Evolutionary conservation across 2,888 invertebrate genomes (phyloP).

Genomic region (Eledona agricola): DNA sequence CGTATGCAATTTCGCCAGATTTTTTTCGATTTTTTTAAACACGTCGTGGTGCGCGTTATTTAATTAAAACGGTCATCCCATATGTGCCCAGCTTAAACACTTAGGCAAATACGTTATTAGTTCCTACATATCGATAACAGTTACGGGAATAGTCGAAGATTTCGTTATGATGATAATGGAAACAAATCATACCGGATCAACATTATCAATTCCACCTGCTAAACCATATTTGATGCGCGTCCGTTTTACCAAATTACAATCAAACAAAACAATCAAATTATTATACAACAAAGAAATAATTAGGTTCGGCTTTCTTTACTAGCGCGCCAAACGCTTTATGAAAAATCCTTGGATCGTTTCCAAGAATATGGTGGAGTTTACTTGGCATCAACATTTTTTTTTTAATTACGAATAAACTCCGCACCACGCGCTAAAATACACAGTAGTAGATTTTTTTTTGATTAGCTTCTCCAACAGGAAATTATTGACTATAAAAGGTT

Average conservation of each 20-base stretch:
- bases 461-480: conserved; percentile 32
- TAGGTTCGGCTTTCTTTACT: conserved; percentile 19
- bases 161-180: conserved; percentile 1
- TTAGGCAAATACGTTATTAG: conserved; percentile 22
- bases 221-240: conserved; percentile 1
- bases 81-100: conserved; percentile 22
- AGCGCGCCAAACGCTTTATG: conserved; percentile 26
- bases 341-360: conserved; percentile 28
- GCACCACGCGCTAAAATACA: conserved; percentile 17
- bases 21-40: no score
- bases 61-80: conserved; percentile 28
- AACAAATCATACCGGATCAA: conserved; percentile 3
- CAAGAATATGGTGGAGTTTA: conserved; percentile 25
- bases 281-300: conserved; percentile 25
- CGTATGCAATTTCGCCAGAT: no score
- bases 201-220: conserved; percentile 15
- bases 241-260: conserved; percentile 3
- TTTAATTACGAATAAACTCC: conserved; percentile 21
- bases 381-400: conserved; percentile 24
- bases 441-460: conserved; percentile 19
- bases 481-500: conserved; percentile 37
- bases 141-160: conserved; percentile 22
- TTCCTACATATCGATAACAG: conserved; percentile 22
- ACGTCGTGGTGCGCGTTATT: no score
- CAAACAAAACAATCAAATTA: conserved; percentile 22